These are phyloP conservation scores for Clanis bilineata DNA, from an alignment of 2,888 invertebrate genomes.

Conservation along the genomic window DNA sequence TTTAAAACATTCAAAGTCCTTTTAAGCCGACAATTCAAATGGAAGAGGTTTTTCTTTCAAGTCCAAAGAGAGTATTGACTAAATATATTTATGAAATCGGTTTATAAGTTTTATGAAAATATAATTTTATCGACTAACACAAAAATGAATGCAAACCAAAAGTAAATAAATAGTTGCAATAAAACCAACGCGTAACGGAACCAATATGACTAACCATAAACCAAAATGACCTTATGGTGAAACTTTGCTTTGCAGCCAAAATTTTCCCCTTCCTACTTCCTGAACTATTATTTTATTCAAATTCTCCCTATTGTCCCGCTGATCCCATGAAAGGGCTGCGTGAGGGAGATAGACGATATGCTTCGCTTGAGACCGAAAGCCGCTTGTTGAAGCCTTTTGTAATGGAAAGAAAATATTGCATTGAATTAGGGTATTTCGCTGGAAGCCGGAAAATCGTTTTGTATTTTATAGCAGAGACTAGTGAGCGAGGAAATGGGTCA, in stretches of 20 bases:
- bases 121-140: too few species aligned
- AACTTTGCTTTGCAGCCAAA: constrained; percentile 45
- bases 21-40: too few species aligned
- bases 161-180: too few species aligned
- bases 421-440: constrained; percentile 5
- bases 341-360: not conserved
- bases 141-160: too few species aligned
- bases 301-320: constrained; percentile 55
- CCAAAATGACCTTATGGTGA: constrained; percentile 48
- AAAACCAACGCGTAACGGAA: not conserved
- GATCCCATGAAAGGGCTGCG: constrained; percentile 37
- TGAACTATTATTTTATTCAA: constrained; percentile 74
- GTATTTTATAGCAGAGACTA: not conserved
- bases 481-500: not conserved
- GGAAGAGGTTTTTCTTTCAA: too few species aligned
- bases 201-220: constrained; percentile 35
- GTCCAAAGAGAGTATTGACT: too few species aligned
- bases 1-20: too few species aligned
- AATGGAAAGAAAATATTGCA: constrained; percentile 18
- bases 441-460: not conserved
- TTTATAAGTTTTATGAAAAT: too few species aligned
- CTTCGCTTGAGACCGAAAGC: constrained; percentile 2
- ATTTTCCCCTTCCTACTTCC: constrained; percentile 35
- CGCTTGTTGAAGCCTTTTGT: constrained; percentile 10
- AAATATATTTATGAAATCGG: too few species aligned